These are phyloP conservation scores for Synanthedon andrenaeformis DNA, from an alignment of 2,888 invertebrate genomes.

Conservation along the genomic window DNA sequence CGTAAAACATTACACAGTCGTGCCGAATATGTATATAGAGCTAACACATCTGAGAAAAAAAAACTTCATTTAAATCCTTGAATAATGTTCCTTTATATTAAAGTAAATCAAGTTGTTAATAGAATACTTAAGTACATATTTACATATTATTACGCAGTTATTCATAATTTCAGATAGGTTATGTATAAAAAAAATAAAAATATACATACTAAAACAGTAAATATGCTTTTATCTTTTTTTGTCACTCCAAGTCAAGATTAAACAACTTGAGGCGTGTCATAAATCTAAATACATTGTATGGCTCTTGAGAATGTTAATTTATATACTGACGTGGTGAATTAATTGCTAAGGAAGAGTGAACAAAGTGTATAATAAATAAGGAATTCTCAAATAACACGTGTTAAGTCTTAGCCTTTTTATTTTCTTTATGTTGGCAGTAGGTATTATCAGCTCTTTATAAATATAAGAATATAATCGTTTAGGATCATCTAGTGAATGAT, in stretches of 20 bases:
- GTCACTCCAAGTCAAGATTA: neutral
- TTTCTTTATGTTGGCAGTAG: conserved; percentile 23
- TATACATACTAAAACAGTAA: neutral
- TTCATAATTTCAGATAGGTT: too few species aligned
- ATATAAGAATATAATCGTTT: conserved; percentile 38
- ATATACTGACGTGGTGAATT: conserved; percentile 55
- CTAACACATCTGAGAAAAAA: conserved; percentile 29
- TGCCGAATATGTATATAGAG: conserved; percentile 48
- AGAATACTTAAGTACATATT: too few species aligned
- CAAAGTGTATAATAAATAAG: conserved; percentile 58
- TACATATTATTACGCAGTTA: too few species aligned
- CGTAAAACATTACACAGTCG: conserved; percentile 69
- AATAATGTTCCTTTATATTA: too few species aligned
- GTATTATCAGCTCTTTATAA: conserved; percentile 44
- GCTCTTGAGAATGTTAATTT: conserved; percentile 56
- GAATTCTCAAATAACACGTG: conserved; percentile 36
- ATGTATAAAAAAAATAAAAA: neutral
- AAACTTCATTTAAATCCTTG: neutral
- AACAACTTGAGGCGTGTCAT: conserved; percentile 20
- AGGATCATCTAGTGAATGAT: conserved; percentile 46
- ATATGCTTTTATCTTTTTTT: neutral
- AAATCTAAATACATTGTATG: conserved; percentile 37
- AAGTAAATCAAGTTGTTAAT: too few species aligned
- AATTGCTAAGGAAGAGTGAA: conserved; percentile 51
- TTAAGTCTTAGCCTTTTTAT: conserved; percentile 35